phyloP scores from a whole-genome alignment of 2,888 invertebrate species.

The Dynastes hyllus region DNA sequence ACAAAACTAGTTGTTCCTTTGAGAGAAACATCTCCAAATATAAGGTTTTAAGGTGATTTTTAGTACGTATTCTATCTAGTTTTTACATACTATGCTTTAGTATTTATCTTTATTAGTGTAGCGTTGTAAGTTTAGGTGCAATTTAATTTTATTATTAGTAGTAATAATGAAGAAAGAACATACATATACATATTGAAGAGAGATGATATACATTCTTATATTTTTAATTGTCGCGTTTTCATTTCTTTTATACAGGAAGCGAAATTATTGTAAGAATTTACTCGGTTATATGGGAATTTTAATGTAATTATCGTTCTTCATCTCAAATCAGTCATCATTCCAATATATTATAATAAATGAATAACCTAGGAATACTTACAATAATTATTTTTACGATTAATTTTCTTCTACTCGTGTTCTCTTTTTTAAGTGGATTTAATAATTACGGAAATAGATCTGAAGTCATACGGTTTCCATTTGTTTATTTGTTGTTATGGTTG shows the following conservation, averaged over 20 bases:
- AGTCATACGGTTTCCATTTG: constrained; percentile 59
- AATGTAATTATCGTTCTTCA: neutral
- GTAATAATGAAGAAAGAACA: constrained; percentile 28
- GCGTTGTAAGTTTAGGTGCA: constrained; percentile 52
- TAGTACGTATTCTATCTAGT: constrained; percentile 50
- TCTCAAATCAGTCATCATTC: constrained; percentile 5
- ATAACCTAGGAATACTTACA: constrained; percentile 20
- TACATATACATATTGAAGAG: constrained; percentile 23
- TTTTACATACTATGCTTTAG: constrained; percentile 52
- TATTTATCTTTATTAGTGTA: constrained; percentile 53
- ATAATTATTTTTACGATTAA: constrained; percentile 5
- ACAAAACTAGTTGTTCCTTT: neutral
- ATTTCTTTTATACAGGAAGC: constrained; percentile 1
- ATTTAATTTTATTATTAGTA: constrained; percentile 48
- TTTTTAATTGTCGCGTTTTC: constrained; percentile 38
- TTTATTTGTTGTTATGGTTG: constrained; percentile 65
- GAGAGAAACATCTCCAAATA: constrained; percentile 17
- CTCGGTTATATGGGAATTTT: constrained; percentile 9
- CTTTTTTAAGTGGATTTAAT: constrained; percentile 16
- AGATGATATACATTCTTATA: constrained; percentile 28
- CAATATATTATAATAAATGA: neutral
- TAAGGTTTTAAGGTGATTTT: constrained; percentile 49
- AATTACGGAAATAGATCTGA: constrained; percentile 59
- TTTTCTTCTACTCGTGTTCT: constrained; percentile 9
- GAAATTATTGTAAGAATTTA: constrained; percentile 37